phyloP scores from a whole-genome alignment of 1,140 invertebrate species.

The Aphidius ervi region DNA sequence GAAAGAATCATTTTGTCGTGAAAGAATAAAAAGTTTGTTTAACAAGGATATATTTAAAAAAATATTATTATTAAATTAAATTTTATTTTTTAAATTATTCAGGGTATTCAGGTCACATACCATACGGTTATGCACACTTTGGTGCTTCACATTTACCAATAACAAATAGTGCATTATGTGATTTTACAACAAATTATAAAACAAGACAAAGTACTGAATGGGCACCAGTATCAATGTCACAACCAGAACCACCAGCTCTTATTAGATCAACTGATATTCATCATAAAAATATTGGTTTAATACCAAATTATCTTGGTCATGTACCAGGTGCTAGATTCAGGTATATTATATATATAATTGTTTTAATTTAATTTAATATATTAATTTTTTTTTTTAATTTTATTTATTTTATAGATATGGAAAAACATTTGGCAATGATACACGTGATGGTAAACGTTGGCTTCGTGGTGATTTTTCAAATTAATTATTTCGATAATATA shows the following conservation, averaged over 20 bases:
- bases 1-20: conserved; percentile 28
- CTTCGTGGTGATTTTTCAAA: conserved; percentile 44
- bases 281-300: conserved; percentile 64
- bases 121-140: conserved; percentile 61
- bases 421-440: conserved; percentile 67
- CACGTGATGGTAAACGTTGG: conserved; percentile 66
- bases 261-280: conserved; percentile 60
- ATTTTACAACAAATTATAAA: conserved; percentile 67
- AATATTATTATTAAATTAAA: conserved; percentile 2
- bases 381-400: conserved; percentile 1
- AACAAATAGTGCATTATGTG: conserved; percentile 62
- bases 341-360: conserved; percentile 35
- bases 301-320: conserved; percentile 71
- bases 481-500: conserved; percentile 1
- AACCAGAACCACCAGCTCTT: conserved; percentile 52
- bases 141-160: conserved; percentile 60
- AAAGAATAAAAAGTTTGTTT: conserved; percentile 29
- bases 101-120: conserved; percentile 66
- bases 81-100: conserved; percentile 13
- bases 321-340: conserved; percentile 65
- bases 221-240: conserved; percentile 59
- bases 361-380: background rate
- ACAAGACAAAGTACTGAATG: conserved; percentile 62
- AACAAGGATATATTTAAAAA: background rate
- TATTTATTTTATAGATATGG: conserved; percentile 55